Evolutionary conservation across 1,140 invertebrate species (phyloP), one percentile per base, ranked within the genome.

Genomic region (Saccostrea glomerata): DNA sequence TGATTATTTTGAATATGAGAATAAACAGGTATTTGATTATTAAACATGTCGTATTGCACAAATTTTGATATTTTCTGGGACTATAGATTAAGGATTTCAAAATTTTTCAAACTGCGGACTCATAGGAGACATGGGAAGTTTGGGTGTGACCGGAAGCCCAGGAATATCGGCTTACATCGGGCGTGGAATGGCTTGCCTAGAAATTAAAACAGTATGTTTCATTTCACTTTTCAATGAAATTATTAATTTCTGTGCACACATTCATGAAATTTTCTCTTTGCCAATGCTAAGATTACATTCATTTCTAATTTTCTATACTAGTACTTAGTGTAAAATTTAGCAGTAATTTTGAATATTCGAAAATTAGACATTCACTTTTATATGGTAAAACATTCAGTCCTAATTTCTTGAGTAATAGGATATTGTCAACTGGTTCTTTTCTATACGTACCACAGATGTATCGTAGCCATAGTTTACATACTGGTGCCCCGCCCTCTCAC

Each of bases 381-480:
- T 7, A 47, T 47, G 47, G 1, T 47, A 47, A 47, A 47, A 47
- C 47, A 47, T 47, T 47, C 9, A 6, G 9, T 47, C 47, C 47
- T 36, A 36, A 1, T 36, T 36, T 36, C 30, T 36, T 47, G 47
- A 9, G 47, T 47, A 47, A 1, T 9, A 47, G 47, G 47, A 47
- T 47, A 47, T 3, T 47, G 9, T 17, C 9, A 20, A 60, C 58
- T 17, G 58, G 12, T 60, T 4, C 0, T n/a, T 20, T 63, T 30
- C 23, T 36, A 73, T 73, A 36, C 70, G 2, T 77, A 77, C 70
- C 70, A 77, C 12, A 6, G 70, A 77, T 77, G 70, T 17, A 25
- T 55, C 82, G 23, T 85, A 85, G n/a, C 84, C 84, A 9, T 85
- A 85, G 40, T 88, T 88, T 0, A 88, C 36, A 30, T 84, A 88